Base-by-base conservation (phyloP, 2,888 invertebrate genomes). In the Byasa hedistus region DNA sequence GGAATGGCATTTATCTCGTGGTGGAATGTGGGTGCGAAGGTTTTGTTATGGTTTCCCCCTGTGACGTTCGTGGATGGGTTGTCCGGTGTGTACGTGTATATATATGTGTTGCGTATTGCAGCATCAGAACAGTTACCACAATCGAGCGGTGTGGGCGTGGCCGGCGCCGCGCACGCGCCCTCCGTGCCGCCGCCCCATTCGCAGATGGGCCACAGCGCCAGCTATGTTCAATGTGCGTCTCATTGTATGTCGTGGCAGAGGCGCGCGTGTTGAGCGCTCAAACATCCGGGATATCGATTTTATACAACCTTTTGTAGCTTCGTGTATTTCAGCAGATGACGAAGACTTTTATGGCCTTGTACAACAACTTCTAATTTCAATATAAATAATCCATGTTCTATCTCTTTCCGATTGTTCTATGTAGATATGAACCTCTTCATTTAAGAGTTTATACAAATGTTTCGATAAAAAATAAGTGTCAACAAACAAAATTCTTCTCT, bases 221-320 rank as follows among this genome's bases (percentile, higher is more conserved):
- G 95, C 69, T 96, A 96, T 77, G 96, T 96, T 71, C 96, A 96
- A 82, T 96, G 96, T 96, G 86, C 91, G 92, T 76, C 17, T 56
- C 7, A 19, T 17, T 61, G 36, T 54, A 2, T 61, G 36, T 54
- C 36, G 5, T 21, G 52, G 21, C 1, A 52, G 52, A 15, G n/a
- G n/a, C 21, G 10, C 52, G 52, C 19, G 12, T 52, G 21, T 52
- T 52, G 21, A 52, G 52, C n/a, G 52, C 21, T 48, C 19, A n/a
- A 19, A 48, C 32, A 32, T 32, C 32, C 32, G 10, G 10, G 7
- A 32, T 10, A 5, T 27, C 27, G 5, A 27, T 7, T 27, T 27
- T 5, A 27, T 27, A 27, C 27, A 27, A 27, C 27, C 7, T 27
- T 7, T 7, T n/a, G n/a, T n/a, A n/a, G n/a, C n/a, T n/a, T n/a